Conservation (phyloP, 2,797 vertebrate genomes). For the Sebastes miniatus region DNA sequence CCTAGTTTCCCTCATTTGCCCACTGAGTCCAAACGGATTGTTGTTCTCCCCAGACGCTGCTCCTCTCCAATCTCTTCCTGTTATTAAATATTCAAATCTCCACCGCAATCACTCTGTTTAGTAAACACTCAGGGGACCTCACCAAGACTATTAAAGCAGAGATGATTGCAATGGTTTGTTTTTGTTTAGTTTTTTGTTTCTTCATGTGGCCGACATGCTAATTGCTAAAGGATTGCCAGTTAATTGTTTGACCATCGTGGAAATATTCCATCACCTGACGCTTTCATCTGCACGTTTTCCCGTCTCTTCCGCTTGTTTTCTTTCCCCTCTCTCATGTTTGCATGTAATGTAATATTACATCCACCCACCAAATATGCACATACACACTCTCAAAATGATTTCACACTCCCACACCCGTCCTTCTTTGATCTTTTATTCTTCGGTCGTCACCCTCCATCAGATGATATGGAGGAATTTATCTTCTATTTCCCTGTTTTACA, state of each 20-base stretch:
- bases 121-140: slow-evolving; percentile 72
- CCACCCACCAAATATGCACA: slow-evolving; percentile 1
- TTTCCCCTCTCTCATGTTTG: background rate
- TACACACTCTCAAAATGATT: slow-evolving; percentile 28
- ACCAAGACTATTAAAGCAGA: slow-evolving; percentile 68
- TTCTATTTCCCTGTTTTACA: slow-evolving; percentile 50
- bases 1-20: slow-evolving; percentile 74
- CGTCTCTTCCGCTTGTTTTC: background rate
- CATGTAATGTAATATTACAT: slow-evolving; percentile 10
- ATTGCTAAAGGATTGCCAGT: slow-evolving; percentile 47
- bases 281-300: background rate
- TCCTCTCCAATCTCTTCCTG: slow-evolving; percentile 73
- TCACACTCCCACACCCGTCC: slow-evolving; percentile 44
- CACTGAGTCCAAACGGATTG: slow-evolving; percentile 75
- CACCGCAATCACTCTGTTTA: slow-evolving; percentile 76
- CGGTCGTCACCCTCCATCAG: slow-evolving; percentile 21
- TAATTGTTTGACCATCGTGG: slow-evolving; percentile 31
- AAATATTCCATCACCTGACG: slow-evolving; percentile 12
- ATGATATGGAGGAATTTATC: slow-evolving; percentile 22
- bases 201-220: slow-evolving; percentile 53
- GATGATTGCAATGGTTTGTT: slow-evolving; percentile 74
- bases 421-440: slow-evolving; percentile 62
- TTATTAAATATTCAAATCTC: slow-evolving; percentile 84
- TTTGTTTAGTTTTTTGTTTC: slow-evolving; percentile 62
- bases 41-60: slow-evolving; percentile 68